Percentiles rank a stretch among this genome's conserved stretches.
Conservation (phyloP, 2,888 invertebrate species). For the Augochlorella aurata region DNA sequence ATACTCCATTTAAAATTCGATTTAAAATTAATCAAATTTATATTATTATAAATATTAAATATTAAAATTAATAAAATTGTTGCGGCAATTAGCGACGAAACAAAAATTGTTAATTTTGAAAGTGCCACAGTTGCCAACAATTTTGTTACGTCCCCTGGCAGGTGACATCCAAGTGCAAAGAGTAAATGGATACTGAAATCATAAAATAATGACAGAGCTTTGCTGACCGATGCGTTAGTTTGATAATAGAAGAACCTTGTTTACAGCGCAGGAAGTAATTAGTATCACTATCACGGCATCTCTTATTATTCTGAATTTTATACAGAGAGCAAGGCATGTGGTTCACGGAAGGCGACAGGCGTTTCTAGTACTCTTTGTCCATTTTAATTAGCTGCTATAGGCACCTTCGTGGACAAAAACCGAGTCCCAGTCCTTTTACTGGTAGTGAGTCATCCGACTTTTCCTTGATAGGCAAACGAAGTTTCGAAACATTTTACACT, state of each 20-base stretch:
- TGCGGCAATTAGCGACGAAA: too few species aligned
- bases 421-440: slow-evolving; percentile 21
- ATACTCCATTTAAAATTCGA: too few species aligned
- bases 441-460: neutral
- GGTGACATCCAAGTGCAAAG: too few species aligned
- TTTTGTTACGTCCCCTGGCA: too few species aligned
- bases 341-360: slow-evolving; percentile 40
- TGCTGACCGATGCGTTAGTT: too few species aligned
- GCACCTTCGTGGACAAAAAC: slow-evolving; percentile 16
- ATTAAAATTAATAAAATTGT: too few species aligned
- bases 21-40: too few species aligned
- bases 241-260: neutral
- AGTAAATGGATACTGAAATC: too few species aligned
- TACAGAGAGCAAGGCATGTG: slow-evolving; percentile 7
- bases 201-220: neutral
- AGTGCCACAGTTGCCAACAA: too few species aligned
- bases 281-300: neutral
- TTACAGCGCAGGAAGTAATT: neutral
- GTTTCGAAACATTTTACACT: neutral
- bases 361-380: slow-evolving; percentile 34
- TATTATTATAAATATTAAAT: too few species aligned
- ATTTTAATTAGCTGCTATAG: slow-evolving; percentile 43
- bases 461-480: neutral
- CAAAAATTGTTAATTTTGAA: too few species aligned
- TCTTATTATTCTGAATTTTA: neutral